Evolutionary conservation across 2,888 invertebrate genomes (phyloP).

Genomic region (Netelia virgata): DNA sequence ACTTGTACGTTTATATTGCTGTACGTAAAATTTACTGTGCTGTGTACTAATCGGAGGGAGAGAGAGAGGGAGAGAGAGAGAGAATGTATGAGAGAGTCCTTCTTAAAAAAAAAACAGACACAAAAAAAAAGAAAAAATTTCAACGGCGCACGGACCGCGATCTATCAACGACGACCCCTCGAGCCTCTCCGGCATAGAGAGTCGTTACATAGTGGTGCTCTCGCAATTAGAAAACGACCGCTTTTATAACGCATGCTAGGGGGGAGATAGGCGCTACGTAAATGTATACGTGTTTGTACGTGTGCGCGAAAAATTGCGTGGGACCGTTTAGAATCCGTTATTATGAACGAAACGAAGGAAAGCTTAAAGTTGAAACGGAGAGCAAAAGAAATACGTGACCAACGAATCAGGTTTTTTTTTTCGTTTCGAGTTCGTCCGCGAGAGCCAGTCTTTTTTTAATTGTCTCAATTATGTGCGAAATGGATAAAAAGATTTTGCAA

Average conservation of each 20-base stretch:
- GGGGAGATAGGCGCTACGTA: not conserved
- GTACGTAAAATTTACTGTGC: constrained; percentile 14
- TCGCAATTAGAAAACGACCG: constrained; percentile 70
- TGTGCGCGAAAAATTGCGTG: constrained; percentile 53
- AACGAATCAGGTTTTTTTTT: constrained; percentile 21
- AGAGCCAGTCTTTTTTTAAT: too few species aligned
- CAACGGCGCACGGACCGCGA: constrained; percentile 48
- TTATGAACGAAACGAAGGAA: constrained; percentile 55
- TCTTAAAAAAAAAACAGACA: constrained; percentile 6
- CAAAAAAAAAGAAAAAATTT: not conserved
- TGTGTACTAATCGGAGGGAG: constrained; percentile 2
- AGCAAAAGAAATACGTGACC: constrained; percentile 18
- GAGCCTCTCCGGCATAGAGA: constrained; percentile 45
- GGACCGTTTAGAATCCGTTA: constrained; percentile 62
- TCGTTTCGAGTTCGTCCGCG: not conserved
- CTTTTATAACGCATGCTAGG: constrained; percentile 50
- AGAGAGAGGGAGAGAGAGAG: constrained; percentile 24
- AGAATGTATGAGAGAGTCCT: constrained; percentile 18
- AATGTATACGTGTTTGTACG: not conserved
- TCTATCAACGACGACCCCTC: constrained; percentile 45
- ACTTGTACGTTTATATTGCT: constrained; percentile 5
- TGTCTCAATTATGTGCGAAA: too few species aligned
- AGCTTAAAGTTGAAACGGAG: constrained; percentile 18
- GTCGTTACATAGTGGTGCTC: constrained; percentile 56
- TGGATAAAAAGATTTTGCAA: too few species aligned